Evolutionary conservation across 2,797 vertebrate genomes (phyloP).

Genomic region (Alauda arvensis): DNA sequence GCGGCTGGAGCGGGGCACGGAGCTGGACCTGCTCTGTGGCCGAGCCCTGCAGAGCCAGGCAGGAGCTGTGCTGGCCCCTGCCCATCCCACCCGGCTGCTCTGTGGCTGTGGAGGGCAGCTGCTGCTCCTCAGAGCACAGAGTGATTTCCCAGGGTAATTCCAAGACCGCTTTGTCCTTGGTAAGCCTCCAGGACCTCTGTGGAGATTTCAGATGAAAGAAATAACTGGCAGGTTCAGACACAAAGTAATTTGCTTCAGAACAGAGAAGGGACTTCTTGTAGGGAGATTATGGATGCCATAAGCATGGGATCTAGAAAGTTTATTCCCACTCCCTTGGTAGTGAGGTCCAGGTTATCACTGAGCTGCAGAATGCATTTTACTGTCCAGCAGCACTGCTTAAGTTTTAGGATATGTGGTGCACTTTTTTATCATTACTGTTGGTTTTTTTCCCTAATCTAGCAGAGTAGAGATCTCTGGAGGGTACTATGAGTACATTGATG

Average conservation of each 20-base stretch:
- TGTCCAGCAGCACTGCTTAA: neutral
- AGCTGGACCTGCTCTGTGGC: neutral
- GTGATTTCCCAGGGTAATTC: neutral
- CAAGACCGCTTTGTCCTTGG: neutral
- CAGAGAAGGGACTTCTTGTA: neutral
- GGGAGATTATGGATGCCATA: neutral
- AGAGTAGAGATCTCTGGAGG: slow-evolving; percentile 82
- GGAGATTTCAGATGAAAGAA: neutral
- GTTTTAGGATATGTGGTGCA: neutral
- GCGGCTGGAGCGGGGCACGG: neutral
- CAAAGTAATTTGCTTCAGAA: neutral
- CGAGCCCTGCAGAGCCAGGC: accelerated
- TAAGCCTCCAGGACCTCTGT: neutral
- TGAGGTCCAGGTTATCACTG: neutral
- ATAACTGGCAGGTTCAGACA: neutral
- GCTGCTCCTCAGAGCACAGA: accelerated
- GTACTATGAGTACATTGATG: slow-evolving; percentile 95
- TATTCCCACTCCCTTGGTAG: neutral
- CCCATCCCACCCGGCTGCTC: neutral
- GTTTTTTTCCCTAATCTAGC: slow-evolving; percentile 66
- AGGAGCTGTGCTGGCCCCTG: neutral
- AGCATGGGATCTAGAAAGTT: neutral
- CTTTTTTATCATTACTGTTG: neutral
- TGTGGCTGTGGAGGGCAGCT: neutral
- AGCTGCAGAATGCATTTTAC: neutral